These are phyloP conservation scores for Rapana venosa DNA, from an alignment of 2,888 invertebrate genomes.

Conservation along the genomic window DNA sequence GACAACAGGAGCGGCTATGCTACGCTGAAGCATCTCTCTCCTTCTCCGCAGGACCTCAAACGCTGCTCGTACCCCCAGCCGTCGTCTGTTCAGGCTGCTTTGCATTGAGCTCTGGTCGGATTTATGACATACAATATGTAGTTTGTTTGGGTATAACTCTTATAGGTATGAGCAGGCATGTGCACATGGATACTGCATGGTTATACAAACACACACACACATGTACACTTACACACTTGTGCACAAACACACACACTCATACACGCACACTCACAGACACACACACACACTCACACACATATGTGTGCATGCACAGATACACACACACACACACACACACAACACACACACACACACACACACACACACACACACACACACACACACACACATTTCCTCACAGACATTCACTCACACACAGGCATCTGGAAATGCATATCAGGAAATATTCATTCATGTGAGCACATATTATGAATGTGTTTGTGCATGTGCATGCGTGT, in stretches of 20 bases:
- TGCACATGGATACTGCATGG: neutral
- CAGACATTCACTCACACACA: no score
- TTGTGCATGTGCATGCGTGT: no score
- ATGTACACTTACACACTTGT: neutral
- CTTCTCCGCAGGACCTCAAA: slow-evolving; percentile 70
- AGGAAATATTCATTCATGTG: no score
- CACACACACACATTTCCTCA: no score
- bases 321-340: no score
- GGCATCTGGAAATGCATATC: no score
- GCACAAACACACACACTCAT: neutral
- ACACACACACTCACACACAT: neutral
- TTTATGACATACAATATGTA: no score
- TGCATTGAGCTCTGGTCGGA: slow-evolving; percentile 73
- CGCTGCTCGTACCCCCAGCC: slow-evolving; percentile 75
- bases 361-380: no score
- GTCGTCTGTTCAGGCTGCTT: slow-evolving; percentile 70
- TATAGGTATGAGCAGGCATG: neutral
- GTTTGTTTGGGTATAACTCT: neutral
- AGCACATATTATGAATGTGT: no score
- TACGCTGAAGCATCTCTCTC: slow-evolving; percentile 39
- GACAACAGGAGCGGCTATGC: neutral
- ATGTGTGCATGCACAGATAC: no score
- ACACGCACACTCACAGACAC: neutral
- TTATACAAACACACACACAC: neutral
- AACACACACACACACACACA: no score